These are phyloP conservation scores for Ormyrus nitidulus DNA, from an alignment of 2,888 invertebrate genomes.

Conservation along the genomic window DNA sequence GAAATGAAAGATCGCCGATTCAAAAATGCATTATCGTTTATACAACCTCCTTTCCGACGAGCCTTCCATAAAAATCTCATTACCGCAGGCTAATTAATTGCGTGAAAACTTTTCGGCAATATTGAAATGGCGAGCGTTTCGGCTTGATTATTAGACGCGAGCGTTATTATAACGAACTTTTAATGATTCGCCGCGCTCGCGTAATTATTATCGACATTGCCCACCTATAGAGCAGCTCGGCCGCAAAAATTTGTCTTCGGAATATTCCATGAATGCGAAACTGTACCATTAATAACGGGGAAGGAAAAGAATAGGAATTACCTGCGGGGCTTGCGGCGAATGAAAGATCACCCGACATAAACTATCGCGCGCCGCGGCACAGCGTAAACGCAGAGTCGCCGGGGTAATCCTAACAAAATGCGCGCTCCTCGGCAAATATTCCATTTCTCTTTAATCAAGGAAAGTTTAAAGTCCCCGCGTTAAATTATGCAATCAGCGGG, in stretches of 20 bases:
- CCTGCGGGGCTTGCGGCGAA: no score
- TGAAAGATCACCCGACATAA: neutral
- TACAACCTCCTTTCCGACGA: neutral
- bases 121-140: neutral
- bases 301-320: no score
- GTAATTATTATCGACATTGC: neutral
- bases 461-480: slow-evolving; percentile 14
- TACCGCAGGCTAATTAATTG: slow-evolving; percentile 13
- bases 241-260: no score
- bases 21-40: neutral
- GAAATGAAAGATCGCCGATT: slow-evolving; percentile 10
- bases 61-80: slow-evolving; percentile 18
- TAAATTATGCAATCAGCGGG: slow-evolving; percentile 35
- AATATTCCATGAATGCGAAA: no score
- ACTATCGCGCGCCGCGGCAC: neutral
- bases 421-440: slow-evolving; percentile 14
- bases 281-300: no score
- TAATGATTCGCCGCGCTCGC: slow-evolving; percentile 13
- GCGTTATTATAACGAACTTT: slow-evolving; percentile 5
- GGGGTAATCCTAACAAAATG: slow-evolving; percentile 9
- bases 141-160: slow-evolving; percentile 5
- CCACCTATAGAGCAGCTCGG: no score
- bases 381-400: neutral
- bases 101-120: slow-evolving; percentile 6
- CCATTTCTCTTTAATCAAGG: slow-evolving; percentile 15